A percentile compares a stretch with the other conserved stretches of the same genome.
Evolutionary conservation across 2,888 invertebrate species (phyloP).

Genomic region (Eupsilia transversa): DNA sequence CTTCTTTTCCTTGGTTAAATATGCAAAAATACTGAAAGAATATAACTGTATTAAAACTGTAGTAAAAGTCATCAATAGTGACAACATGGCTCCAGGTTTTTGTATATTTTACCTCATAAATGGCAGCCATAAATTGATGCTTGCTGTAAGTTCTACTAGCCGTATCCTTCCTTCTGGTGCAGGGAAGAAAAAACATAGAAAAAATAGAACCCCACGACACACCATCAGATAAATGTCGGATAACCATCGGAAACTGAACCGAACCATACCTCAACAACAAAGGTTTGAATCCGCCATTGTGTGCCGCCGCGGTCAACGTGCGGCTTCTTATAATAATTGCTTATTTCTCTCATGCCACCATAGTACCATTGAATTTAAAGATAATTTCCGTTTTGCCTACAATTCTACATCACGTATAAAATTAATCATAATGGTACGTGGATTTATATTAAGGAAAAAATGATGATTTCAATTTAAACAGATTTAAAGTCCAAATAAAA

Average conservation of each 20-base stretch:
- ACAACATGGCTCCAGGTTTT: background rate
- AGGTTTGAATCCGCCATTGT: constrained; percentile 44
- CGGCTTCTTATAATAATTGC: constrained; percentile 9
- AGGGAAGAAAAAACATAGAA: background rate
- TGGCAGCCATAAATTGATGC: background rate
- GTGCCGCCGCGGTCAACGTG: constrained; percentile 16
- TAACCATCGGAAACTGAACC: constrained; percentile 21
- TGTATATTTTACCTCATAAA: background rate
- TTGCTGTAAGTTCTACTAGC: background rate
- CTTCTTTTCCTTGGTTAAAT: too few species aligned
- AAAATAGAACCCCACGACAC: background rate
- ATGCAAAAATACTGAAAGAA: background rate
- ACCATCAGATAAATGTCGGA: constrained; percentile 16
- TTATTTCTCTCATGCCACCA: constrained; percentile 2
- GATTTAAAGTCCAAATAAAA: background rate
- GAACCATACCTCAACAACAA: background rate
- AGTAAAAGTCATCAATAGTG: background rate
- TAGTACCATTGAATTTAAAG: constrained; percentile 8
- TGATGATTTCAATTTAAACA: background rate
- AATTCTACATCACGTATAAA: background rate
- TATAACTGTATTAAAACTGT: background rate
- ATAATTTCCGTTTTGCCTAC: background rate
- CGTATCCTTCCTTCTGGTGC: background rate
- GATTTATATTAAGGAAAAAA: background rate
- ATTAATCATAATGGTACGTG: background rate